A percentile compares a stretch with the other conserved stretches of the same genome.
Evolutionary conservation across 2,888 invertebrate species (phyloP).

Genomic region (Reticulitermes lucifugus): DNA sequence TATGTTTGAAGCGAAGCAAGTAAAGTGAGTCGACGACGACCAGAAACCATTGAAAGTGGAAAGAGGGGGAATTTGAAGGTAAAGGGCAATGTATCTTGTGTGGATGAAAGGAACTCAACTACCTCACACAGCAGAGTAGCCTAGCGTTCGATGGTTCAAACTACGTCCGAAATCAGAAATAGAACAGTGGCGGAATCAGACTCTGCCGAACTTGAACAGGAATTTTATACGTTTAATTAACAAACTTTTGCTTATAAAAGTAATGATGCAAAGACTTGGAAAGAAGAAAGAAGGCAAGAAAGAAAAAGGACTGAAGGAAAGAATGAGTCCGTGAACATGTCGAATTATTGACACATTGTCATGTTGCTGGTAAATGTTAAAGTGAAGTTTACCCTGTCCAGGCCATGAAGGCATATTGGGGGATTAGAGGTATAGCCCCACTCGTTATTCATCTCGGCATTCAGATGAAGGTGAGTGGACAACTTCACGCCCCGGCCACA

Average conservation of each 20-base stretch:
- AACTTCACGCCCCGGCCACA: too few species aligned
- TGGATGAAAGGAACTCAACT: conserved; percentile 46
- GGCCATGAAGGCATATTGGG: too few species aligned
- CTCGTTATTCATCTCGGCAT: too few species aligned
- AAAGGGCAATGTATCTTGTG: conserved; percentile 48
- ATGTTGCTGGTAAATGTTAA: too few species aligned
- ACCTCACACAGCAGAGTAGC: background rate
- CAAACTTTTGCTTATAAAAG: too few species aligned
- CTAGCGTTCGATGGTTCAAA: conserved; percentile 27
- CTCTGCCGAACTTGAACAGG: background rate
- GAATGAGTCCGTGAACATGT: background rate
- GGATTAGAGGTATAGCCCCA: too few species aligned
- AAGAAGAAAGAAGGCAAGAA: background rate
- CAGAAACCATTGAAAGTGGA: conserved; percentile 17
- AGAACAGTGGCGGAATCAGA: conserved; percentile 11
- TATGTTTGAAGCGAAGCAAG: conserved; percentile 43
- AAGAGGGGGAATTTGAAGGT: conserved; percentile 42
- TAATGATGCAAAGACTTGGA: background rate
- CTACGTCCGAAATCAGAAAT: background rate
- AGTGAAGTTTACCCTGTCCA: too few species aligned
- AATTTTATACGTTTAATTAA: too few species aligned
- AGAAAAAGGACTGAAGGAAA: background rate
- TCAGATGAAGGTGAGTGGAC: too few species aligned
- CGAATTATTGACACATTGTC: background rate
- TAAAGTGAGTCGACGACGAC: conserved; percentile 12